Conservation (phyloP, 2,113 vertebrate genomes). For the Colossoma macropomum region DNA sequence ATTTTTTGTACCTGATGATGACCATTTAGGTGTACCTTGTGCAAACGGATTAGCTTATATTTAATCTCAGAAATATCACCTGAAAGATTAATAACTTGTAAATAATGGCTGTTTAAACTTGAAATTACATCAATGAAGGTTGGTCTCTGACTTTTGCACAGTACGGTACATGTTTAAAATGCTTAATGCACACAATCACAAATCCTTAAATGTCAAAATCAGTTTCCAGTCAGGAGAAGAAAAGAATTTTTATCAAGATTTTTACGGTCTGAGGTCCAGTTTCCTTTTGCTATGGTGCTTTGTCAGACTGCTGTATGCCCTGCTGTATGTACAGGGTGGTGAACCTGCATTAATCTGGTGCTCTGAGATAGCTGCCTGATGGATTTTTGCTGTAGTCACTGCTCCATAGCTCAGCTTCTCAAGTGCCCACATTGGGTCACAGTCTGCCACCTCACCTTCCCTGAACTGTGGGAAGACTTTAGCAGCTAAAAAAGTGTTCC, state of each 20-base stretch:
- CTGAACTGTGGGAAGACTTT: background rate
- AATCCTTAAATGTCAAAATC: background rate
- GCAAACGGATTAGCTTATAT: too few species aligned
- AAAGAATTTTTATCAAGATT: background rate
- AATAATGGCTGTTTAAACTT: too few species aligned
- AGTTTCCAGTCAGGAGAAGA: background rate
- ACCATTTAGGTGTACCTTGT: too few species aligned
- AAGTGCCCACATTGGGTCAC: constrained; percentile 12
- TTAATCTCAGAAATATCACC: too few species aligned
- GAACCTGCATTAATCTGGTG: constrained; percentile 33
- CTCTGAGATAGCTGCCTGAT: constrained; percentile 3
- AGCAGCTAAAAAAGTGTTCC: background rate
- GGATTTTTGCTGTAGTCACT: constrained; percentile 7
- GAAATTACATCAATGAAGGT: too few species aligned
- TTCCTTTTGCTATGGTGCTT: constrained; percentile 16
- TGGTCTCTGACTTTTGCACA: too few species aligned
- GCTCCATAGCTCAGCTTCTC: background rate
- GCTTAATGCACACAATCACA: background rate
- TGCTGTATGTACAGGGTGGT: constrained; percentile 6
- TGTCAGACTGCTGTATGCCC: constrained; percentile 8
- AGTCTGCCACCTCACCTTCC: background rate
- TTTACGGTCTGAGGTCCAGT: background rate
- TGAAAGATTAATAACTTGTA: too few species aligned
- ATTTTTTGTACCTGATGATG: too few species aligned
- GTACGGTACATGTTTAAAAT: background rate